Conservation (phyloP, 2,113 vertebrate species). For the Elachura formosa region DNA sequence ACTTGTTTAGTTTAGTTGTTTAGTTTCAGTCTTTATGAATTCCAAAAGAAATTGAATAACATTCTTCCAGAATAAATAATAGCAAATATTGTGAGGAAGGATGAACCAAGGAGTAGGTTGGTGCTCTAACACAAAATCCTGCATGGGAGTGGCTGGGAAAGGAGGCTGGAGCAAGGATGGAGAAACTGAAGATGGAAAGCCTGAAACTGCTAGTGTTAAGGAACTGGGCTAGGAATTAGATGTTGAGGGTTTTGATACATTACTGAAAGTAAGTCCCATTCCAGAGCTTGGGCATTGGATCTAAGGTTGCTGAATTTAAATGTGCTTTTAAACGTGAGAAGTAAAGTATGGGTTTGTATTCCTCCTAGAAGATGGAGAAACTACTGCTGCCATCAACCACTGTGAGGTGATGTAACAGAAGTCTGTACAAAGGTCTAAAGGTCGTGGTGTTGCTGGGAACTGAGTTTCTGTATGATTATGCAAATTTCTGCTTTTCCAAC, state of each 20-base stretch:
- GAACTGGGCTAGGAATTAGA: no score
- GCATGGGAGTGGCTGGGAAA: neutral
- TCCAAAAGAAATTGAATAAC: neutral
- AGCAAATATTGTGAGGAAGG: neutral
- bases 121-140: neutral
- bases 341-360: neutral
- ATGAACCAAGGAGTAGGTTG: neutral
- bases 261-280: neutral
- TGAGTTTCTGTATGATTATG: neutral
- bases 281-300: neutral
- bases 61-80: neutral
- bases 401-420: neutral
- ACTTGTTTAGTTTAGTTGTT: neutral
- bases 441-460: neutral
- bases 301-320: neutral
- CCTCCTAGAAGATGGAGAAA: neutral
- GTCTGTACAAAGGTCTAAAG: neutral
- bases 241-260: neutral
- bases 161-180: neutral
- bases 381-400: neutral
- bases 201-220: neutral
- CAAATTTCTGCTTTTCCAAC: neutral
- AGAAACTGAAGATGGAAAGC: neutral
- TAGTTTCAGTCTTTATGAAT: conserved; percentile 1
- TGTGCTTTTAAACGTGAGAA: neutral